Evolutionary conservation across 2,888 invertebrate species (phyloP).

Genomic region (Sussaba pulchella): DNA sequence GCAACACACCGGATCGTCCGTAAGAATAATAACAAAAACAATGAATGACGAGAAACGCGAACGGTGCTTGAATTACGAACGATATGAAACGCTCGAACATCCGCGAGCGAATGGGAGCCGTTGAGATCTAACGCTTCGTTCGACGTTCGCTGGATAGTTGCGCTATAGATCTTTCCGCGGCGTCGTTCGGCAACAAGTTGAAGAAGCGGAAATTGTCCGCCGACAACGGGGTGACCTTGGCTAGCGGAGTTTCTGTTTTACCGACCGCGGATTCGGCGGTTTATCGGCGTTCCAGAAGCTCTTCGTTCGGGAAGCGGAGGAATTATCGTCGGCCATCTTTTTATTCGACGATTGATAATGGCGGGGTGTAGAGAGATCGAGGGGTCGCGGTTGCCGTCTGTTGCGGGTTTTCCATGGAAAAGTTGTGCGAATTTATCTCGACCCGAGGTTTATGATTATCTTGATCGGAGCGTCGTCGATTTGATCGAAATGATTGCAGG

Average conservation of each 20-base stretch:
- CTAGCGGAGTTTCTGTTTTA: not conserved
- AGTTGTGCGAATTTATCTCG: too few species aligned
- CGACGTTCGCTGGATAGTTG: conserved; percentile 24
- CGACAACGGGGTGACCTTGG: conserved; percentile 10
- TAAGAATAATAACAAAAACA: conserved; percentile 59
- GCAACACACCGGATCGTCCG: conserved; percentile 30
- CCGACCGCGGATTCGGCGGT: not conserved
- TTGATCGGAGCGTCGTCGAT: too few species aligned
- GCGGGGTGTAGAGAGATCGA: not conserved
- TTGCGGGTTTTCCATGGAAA: too few species aligned
- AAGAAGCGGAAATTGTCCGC: not conserved
- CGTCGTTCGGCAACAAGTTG: conserved; percentile 46
- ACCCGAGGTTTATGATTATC: not conserved
- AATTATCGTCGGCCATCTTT: not conserved
- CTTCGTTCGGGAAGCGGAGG: not conserved
- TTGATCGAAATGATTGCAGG: not conserved
- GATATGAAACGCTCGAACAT: conserved; percentile 69
- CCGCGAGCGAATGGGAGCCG: conserved; percentile 70
- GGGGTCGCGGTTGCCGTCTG: too few species aligned
- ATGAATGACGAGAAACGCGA: conserved; percentile 38
- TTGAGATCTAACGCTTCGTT: conserved; percentile 42
- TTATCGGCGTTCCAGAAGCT: not conserved
- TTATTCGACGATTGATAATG: not conserved
- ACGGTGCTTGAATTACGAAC: conserved; percentile 4
- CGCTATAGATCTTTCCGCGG: conserved; percentile 42